phyloP scores from a whole-genome alignment of 2,888 invertebrate species.

The Noctua fimbriata region DNA sequence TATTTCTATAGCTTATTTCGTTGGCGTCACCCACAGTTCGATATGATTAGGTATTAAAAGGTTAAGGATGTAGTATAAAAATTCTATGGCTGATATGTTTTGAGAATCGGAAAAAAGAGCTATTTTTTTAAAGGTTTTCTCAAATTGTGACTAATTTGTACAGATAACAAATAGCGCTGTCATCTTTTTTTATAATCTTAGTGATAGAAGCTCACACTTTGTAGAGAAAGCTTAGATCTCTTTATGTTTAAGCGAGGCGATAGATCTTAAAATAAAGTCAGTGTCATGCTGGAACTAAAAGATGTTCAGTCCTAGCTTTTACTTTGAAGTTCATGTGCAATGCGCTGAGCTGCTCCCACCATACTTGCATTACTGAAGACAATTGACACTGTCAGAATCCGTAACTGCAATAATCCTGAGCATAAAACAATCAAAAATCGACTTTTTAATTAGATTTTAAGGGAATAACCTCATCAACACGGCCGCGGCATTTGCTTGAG shows the following conservation, averaged over 20 bases:
- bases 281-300: background rate
- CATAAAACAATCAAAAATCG: background rate
- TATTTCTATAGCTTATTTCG: conserved; percentile 67
- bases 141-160: conserved; percentile 1
- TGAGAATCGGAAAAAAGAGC: conserved; percentile 10
- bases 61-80: conserved; percentile 19
- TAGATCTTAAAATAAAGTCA: conserved; percentile 1
- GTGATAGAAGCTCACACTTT: conserved; percentile 1
- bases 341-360: background rate
- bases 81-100: conserved; percentile 21
- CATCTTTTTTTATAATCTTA: conserved; percentile 12
- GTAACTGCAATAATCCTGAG: background rate
- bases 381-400: background rate
- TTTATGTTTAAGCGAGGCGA: conserved; percentile 8
- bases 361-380: background rate
- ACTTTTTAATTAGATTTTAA: background rate
- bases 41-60: conserved; percentile 41
- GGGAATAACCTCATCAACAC: background rate
- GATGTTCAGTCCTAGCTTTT: conserved; percentile 25
- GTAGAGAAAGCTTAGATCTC: conserved; percentile 35
- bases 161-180: background rate
- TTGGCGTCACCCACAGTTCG: conserved; percentile 60
- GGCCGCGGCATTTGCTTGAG: background rate
- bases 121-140: background rate
- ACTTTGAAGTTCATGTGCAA: background rate